Conservation (phyloP, 2,113 vertebrate genomes). For the Dasypus novemcinctus region DNA sequence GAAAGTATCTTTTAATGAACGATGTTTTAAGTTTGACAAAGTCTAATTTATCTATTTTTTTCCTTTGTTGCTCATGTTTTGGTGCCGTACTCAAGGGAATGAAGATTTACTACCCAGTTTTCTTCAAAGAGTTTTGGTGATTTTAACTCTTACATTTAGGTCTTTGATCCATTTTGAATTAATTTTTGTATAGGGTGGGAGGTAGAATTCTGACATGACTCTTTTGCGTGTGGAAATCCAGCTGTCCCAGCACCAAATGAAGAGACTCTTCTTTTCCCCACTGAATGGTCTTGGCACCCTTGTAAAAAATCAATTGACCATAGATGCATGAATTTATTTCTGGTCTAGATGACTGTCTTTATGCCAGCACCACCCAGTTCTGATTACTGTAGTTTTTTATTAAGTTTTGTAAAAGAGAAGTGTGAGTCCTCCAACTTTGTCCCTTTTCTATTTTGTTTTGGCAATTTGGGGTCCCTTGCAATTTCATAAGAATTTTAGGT, state of each 20-base stretch:
- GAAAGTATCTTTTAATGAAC: neutral
- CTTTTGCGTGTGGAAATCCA: neutral
- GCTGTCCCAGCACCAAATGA: neutral
- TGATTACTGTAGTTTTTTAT: neutral
- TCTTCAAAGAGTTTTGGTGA: neutral
- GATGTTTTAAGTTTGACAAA: neutral
- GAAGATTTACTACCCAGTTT: neutral
- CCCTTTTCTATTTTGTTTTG: neutral
- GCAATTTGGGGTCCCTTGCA: neutral
- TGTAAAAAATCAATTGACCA: neutral
- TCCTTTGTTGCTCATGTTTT: neutral
- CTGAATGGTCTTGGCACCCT: neutral
- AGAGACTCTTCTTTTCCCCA: neutral
- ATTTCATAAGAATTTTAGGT: neutral
- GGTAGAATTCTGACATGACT: neutral
- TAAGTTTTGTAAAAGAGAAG: neutral
- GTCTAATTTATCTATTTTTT: neutral
- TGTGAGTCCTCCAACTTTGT: neutral
- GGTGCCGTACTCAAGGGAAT: neutral
- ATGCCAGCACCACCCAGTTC: neutral
- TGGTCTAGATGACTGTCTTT: neutral
- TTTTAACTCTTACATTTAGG: neutral
- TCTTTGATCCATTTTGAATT: neutral
- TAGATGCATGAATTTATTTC: neutral
- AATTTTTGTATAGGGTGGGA: neutral